Evolutionary conservation across 2,797 vertebrate species (phyloP), one percentile per base, ranked within the genome.

Genomic region (Chloroceryle inda): DNA sequence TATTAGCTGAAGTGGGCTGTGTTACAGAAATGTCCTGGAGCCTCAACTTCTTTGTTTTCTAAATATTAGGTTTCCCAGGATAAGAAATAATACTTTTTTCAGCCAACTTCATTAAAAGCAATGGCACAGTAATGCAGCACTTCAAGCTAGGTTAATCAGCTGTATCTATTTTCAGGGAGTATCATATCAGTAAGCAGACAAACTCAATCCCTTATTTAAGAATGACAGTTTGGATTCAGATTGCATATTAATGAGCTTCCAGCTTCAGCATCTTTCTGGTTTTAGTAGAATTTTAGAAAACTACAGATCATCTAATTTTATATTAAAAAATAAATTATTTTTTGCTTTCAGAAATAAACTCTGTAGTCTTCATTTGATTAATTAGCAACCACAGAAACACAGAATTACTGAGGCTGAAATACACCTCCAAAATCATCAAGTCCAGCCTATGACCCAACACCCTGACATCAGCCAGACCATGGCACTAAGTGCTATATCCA

Each of bases 141-240:
- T 75, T 37, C 45, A 84, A 82, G 62, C 45, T 62, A 68, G 35
- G 13, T 82, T 89, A 72, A 50, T 88, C 59, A 87, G 47, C 33
- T 85, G 21, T 79, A 71, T 85, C 47, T 63, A 33, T 73, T 91
- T 58, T 72, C 73, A 23, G 7, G 15, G 40, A 90, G 27, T 56
- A 92, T 47, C 45, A 47, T 56, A 92, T 47, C 45, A 47, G 31
- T 24, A 40, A 33, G 33, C 62, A 90, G 72, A 50, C 40, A 72
- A 31, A 23, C 24, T 73, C 31, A 89, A 81, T 75, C 26, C 66
- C 66, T 82, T 83, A 79, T 61, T 49, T 77, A 82, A 92, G 56
- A 88, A 92, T 19, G 8, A 18, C 9, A 44, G 24, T 95, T 69
- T 88, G 42, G 61, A 94, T 84, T 92, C 92, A 78, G 58, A 81